Conservation (phyloP, 2,888 invertebrate genomes). For the Hoplodrina blanda region DNA sequence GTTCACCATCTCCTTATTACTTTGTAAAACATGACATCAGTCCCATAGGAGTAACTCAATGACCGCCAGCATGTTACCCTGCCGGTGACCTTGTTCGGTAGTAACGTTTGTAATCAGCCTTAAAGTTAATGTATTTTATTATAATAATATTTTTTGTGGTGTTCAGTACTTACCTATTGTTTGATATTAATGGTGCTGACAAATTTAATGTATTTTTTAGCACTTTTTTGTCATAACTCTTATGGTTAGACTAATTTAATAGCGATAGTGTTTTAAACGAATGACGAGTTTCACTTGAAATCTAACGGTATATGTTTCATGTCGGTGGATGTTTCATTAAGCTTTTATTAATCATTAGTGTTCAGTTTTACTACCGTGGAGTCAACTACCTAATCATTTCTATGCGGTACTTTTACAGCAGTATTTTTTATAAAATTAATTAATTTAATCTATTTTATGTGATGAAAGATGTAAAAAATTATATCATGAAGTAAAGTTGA, state of each 20-base stretch:
- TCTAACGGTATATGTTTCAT: conserved; percentile 10
- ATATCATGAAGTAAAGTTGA: too few species aligned
- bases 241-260: background rate
- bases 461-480: too few species aligned
- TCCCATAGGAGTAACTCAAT: conserved; percentile 35
- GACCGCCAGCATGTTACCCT: conserved; percentile 3
- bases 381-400: conserved; percentile 11
- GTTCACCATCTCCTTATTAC: conserved; percentile 4
- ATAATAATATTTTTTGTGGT: conserved; percentile 10
- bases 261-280: background rate
- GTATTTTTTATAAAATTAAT: background rate
- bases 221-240: conserved; percentile 1
- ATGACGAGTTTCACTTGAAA: background rate
- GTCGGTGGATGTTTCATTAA: conserved; percentile 7
- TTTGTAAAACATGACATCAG: conserved; percentile 1
- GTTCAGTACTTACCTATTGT: conserved; percentile 18
- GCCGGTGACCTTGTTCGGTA: background rate
- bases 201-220: conserved; percentile 15
- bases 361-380: conserved; percentile 31
- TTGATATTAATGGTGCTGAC: conserved; percentile 21
- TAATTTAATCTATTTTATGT: background rate
- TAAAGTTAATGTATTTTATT: conserved; percentile 20
- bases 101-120: conserved; percentile 11
- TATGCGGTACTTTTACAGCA: conserved; percentile 19
- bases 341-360: conserved; percentile 27